Base-by-base conservation (phyloP, 2,888 invertebrate species). In the Odontocerum albicorne region DNA sequence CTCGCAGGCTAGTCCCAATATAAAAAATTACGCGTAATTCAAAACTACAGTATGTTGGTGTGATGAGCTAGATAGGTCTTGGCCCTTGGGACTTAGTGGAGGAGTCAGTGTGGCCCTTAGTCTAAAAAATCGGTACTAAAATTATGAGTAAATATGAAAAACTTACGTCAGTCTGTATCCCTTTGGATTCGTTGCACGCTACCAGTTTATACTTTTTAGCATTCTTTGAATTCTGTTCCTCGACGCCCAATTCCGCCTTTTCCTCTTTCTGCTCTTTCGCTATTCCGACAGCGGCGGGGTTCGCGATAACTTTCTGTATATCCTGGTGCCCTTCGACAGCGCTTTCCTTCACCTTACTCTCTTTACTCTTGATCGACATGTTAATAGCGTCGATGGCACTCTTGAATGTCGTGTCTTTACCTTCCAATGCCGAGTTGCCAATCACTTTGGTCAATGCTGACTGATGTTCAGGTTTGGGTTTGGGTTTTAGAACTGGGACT, bases 121-220 rank as follows among this genome's bases (percentile, higher is more conserved):
- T n/a, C n/a, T n/a, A n/a, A n/a, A n/a, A n/a, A n/a, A n/a, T n/a
- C n/a, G n/a, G n/a, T n/a, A n/a, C n/a, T n/a, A n/a, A n/a, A n/a
- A n/a, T n/a, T n/a, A n/a, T n/a, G n/a, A n/a, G n/a, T n/a, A n/a
- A n/a, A n/a, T n/a, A n/a, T n/a, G n/a, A n/a, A n/a, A 62, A 51
- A 40, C 60, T 46, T 33, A 56, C 56, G 31, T 56, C 52, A 4
- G 57, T 53, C 13, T 57, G 52, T 4, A 49, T 57, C 4, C 42
- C 44, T 49, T 39, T 55, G 3, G 49, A 49, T n/a, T 56, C 53
- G 35, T 51, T 51, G 66, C 57, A 67, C 65, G 33, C 68, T 55
- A 3, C 70, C 68, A 51, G 42, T 15, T 51, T 51, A 10, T 43
- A 36, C 7, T 44, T 53, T 15, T 53, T 45, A 0, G 52, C 45